A percentile compares a stretch with the other conserved stretches of the same genome.
These are phyloP conservation scores for Spatula clypeata DNA, from an alignment of 2,797 vertebrate species.

Conservation along the genomic window DNA sequence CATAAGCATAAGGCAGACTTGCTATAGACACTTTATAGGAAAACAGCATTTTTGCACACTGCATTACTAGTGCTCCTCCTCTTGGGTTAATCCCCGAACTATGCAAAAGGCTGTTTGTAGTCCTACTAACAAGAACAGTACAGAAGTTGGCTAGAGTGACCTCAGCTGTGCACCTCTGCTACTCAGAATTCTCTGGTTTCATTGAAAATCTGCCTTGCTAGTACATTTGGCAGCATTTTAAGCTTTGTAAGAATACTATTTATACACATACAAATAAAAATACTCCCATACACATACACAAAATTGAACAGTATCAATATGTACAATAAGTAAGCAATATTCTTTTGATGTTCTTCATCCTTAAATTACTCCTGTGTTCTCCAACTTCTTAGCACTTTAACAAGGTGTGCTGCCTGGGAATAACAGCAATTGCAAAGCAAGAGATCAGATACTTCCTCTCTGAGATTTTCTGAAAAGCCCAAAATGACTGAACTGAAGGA, in stretches of 20 bases:
- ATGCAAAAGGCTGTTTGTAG: not conserved
- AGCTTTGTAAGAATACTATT: not conserved
- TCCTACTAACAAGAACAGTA: not conserved
- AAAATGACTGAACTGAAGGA: constrained; percentile 52
- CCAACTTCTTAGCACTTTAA: not conserved
- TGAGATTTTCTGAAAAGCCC: constrained; percentile 52
- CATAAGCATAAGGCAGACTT: not conserved
- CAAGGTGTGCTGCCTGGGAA: not conserved
- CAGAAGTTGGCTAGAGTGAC: not conserved
- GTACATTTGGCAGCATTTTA: not conserved
- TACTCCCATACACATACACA: not conserved
- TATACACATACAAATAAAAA: too few species aligned
- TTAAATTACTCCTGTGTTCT: not conserved
- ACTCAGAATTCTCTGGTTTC: constrained; percentile 8
- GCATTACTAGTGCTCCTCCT: not conserved
- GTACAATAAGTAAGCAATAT: not conserved
- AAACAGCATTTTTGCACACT: not conserved
- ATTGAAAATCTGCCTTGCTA: not conserved
- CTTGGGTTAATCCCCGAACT: not conserved
- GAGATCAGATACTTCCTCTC: not conserved
- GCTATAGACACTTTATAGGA: not conserved
- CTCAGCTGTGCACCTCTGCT: not conserved
- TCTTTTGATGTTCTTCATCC: not conserved
- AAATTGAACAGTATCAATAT: not conserved
- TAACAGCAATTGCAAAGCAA: constrained; percentile 28